Percentiles rank a stretch among this genome's conserved stretches.
These are phyloP conservation scores for Mesorhabditis belari DNA, from an alignment of 2,888 invertebrate species.

Conservation along the genomic window DNA sequence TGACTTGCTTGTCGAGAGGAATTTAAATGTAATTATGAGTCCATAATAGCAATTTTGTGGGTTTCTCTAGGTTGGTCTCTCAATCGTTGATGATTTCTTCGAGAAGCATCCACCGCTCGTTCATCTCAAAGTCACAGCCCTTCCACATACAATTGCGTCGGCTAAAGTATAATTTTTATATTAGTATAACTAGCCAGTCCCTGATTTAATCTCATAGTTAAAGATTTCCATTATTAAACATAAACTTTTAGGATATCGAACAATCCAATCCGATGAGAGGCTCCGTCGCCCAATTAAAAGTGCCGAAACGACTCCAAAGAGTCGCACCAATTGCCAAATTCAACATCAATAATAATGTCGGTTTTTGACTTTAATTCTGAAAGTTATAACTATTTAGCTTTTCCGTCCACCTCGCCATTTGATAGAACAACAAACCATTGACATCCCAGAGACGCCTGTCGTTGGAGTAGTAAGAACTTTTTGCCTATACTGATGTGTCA, in stretches of 20 bases:
- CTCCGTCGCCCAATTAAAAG: slow-evolving; percentile 20
- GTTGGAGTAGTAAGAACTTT: too few species aligned
- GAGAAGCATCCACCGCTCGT: slow-evolving; percentile 26
- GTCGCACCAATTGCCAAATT: too few species aligned
- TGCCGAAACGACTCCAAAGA: slow-evolving; percentile 10
- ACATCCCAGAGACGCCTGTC: too few species aligned
- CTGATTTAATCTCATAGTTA: too few species aligned
- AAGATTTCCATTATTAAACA: too few species aligned
- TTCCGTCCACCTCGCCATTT: too few species aligned
- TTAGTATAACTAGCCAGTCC: neutral
- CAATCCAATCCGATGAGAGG: slow-evolving; percentile 26
- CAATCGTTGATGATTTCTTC: slow-evolving; percentile 31
- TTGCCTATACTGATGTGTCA: too few species aligned
- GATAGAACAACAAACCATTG: too few species aligned
- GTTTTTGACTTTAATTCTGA: too few species aligned
- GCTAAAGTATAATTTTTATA: neutral
- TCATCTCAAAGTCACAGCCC: slow-evolving; percentile 15
- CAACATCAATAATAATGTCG: too few species aligned
- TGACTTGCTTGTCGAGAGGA: slow-evolving; percentile 33
- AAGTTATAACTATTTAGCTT: too few species aligned
- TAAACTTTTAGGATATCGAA: slow-evolving; percentile 5
- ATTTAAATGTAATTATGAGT: slow-evolving; percentile 15
- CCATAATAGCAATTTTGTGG: neutral
- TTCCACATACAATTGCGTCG: slow-evolving; percentile 21
- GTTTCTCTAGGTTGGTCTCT: slow-evolving; percentile 11